These are phyloP conservation scores for Chydorus sphaericus DNA, from an alignment of 2,888 invertebrate genomes.

Conservation along the genomic window DNA sequence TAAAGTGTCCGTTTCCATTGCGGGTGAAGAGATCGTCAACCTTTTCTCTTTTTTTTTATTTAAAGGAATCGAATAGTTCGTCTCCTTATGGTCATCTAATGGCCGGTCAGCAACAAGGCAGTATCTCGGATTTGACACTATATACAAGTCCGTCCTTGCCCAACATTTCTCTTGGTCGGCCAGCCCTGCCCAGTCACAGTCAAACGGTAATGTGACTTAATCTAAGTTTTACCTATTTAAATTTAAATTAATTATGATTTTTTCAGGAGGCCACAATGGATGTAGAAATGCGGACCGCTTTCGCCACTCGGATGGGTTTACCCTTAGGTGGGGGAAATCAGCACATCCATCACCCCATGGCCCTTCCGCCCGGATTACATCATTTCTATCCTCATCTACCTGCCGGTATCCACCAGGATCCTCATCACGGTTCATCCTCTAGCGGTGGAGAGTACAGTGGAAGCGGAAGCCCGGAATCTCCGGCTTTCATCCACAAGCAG, in stretches of 20 bases:
- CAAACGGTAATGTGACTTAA: too few species aligned
- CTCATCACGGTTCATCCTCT: too few species aligned
- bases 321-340: slow-evolving; percentile 28
- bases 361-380: neutral
- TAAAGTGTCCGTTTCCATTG: too few species aligned
- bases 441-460: slow-evolving; percentile 25
- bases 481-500: slow-evolving; percentile 37
- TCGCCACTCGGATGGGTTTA: slow-evolving; percentile 49
- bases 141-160: slow-evolving; percentile 95
- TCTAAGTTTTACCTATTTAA: too few species aligned
- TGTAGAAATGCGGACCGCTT: slow-evolving; percentile 60
- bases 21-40: too few species aligned
- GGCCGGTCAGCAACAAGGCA: slow-evolving; percentile 43
- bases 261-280: too few species aligned
- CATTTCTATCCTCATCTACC: neutral
- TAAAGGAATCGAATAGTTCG: slow-evolving; percentile 52
- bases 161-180: slow-evolving; percentile 83
- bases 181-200: slow-evolving; percentile 26
- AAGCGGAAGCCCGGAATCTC: slow-evolving; percentile 30
- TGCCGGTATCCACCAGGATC: neutral
- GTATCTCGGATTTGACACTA: slow-evolving; percentile 52
- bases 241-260: too few species aligned
- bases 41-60: slow-evolving; percentile 16
- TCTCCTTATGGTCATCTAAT: slow-evolving; percentile 38
- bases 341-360: neutral